These are phyloP conservation scores for Cybosia mesomella DNA, from an alignment of 2,888 invertebrate genomes.

Conservation along the genomic window DNA sequence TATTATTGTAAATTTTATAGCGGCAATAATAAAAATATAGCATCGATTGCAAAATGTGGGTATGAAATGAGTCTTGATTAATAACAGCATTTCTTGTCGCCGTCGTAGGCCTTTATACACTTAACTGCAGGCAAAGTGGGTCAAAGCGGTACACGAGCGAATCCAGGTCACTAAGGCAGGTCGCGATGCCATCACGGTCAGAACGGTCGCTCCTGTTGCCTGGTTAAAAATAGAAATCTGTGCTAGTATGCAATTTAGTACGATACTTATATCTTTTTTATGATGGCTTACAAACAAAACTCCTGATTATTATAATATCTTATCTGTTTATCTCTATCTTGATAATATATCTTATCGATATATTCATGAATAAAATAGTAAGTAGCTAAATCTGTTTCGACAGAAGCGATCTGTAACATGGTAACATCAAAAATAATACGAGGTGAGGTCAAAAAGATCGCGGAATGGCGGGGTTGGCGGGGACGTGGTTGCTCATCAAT, in stretches of 20 bases:
- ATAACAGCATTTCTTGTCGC: slow-evolving; percentile 2
- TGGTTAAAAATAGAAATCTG: slow-evolving; percentile 40
- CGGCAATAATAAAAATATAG: background rate
- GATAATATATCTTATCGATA: background rate
- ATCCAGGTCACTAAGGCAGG: slow-evolving; percentile 79
- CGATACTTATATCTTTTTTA: background rate
- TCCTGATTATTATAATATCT: background rate
- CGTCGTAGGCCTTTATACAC: background rate
- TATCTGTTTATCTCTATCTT: background rate
- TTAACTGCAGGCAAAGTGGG: slow-evolving; percentile 63
- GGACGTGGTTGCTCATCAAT: too few relatives aligned
- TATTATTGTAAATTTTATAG: background rate
- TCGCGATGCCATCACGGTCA: slow-evolving; percentile 66
- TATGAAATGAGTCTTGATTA: background rate
- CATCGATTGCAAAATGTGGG: background rate
- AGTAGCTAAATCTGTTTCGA: background rate
- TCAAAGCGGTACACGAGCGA: slow-evolving; percentile 55
- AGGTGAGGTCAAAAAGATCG: too few relatives aligned
- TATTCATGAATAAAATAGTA: background rate
- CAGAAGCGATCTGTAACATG: too few relatives aligned
- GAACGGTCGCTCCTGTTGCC: slow-evolving; percentile 43
- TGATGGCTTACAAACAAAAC: background rate
- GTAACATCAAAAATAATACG: too few relatives aligned
- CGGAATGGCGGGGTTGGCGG: too few relatives aligned
- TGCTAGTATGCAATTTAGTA: slow-evolving; percentile 7